Base-by-base conservation (phyloP, 2,888 invertebrate genomes). In the Eudemis profundana region DNA sequence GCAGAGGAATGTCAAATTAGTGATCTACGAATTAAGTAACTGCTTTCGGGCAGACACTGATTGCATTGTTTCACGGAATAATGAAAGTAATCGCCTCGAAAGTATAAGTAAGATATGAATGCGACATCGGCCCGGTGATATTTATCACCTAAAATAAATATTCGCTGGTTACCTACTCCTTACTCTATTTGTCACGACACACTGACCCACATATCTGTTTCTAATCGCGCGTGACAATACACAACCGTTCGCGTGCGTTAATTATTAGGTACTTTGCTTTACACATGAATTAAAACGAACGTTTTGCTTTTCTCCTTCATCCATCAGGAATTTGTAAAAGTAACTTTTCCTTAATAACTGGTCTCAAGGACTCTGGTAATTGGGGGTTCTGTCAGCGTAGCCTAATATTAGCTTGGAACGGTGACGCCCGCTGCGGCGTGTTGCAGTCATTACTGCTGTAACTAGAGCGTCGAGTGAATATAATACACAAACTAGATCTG, bases 201-300 rank as follows among this genome's bases (percentile, higher is more conserved):
- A 82, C 72, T 89, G 81, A 84, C 89, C 88, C 73, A 89, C 78
- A 87, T 89, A 81, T 79, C 79, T 74, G 69, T 67, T 70, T 77
- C 75, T 83, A 84, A 87, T 88, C 84, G 84, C 80, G 86, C 87
- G 83, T 83, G 84, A 84, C 86, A 85, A 80, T 78, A 78, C 72
- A 77, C 77, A 77, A 78, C 78, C 72, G 74, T 70, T 75, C 72
- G 82, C 80, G 81, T 81, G 82, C 74, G 74, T 76, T 76, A 78
- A 77, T 75, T 79, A 66, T 68, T 71, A 69, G 69, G 68, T 68
- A 69, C 70, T 66, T 70, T 69, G 70, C 68, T 69, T 56, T 67
- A 61, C 70, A 54, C 70, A 68, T 71, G 72, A 69, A 72, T 73
- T 74, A 72, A 51, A 12, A 56, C n/a, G n/a, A 63, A 66, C 70